A percentile compares a stretch with the other conserved stretches of the same genome.
Evolutionary conservation across 2,113 vertebrate species (phyloP).

Genomic region (Zosterops lateralis): DNA sequence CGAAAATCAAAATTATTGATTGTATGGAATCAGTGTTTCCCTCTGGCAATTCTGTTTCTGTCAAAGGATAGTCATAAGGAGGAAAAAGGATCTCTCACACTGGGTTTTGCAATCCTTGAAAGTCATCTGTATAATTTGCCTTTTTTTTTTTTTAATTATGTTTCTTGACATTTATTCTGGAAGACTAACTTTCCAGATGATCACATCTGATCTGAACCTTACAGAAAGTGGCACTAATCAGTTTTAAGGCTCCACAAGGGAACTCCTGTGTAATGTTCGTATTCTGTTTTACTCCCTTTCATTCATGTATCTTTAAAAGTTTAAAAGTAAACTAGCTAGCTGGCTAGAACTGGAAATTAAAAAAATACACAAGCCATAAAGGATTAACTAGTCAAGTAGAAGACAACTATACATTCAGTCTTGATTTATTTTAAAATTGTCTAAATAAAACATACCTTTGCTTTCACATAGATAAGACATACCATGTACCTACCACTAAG

Average conservation of each 20-base stretch:
- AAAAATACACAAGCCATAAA: background rate
- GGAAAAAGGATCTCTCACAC: background rate
- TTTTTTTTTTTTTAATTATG: background rate
- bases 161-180: background rate
- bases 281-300: background rate
- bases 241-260: background rate
- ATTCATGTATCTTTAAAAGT: background rate
- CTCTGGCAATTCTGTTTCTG: slow-evolving; percentile 13
- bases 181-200: background rate
- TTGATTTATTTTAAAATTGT: background rate
- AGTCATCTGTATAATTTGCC: background rate
- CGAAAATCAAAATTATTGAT: slow-evolving; percentile 55
- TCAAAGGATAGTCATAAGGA: background rate
- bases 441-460: background rate
- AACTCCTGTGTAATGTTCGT: background rate
- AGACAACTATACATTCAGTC: background rate
- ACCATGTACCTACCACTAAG: background rate
- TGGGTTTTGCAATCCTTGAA: background rate
- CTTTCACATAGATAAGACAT: background rate
- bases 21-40: slow-evolving; percentile 35
- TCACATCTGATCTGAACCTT: background rate
- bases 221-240: background rate
- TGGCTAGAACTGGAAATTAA: background rate
- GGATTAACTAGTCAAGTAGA: background rate
- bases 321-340: background rate